A percentile compares a stretch with the other conserved stretches of the same genome.
Conservation (phyloP, 1,140 invertebrate species). For the Laupala kohalensis region DNA sequence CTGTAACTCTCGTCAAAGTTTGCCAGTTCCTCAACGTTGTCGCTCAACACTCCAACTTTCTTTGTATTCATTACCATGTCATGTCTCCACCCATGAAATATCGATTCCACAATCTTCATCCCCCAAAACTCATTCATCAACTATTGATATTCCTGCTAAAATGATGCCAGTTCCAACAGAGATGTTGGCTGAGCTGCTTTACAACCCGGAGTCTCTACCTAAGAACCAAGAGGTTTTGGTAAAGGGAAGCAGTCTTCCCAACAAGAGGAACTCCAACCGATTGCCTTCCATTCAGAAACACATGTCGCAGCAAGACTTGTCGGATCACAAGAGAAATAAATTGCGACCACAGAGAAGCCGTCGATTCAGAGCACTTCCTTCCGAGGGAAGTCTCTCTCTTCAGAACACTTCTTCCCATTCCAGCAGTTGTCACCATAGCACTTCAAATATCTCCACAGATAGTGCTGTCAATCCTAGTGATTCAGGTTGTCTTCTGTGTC, state of each 20-base stretch:
- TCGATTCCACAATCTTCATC: not conserved
- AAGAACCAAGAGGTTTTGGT: not conserved
- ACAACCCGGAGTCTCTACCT: constrained; percentile 24
- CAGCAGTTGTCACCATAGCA: not conserved
- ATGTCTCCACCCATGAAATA: not conserved
- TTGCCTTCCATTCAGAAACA: not conserved
- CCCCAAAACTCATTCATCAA: constrained; percentile 34
- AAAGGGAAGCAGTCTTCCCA: not conserved
- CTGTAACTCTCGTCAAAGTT: not conserved
- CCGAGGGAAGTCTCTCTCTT: not conserved
- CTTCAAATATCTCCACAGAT: not conserved
- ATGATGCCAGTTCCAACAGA: constrained; percentile 32
- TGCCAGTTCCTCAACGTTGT: not conserved
- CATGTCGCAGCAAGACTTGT: not conserved
- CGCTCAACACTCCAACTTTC: not conserved
- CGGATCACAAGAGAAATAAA: not conserved
- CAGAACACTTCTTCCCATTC: not conserved
- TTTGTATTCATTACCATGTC: not conserved
- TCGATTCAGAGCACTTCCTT: not conserved
- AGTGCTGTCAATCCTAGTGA: not conserved
- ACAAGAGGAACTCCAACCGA: not conserved
- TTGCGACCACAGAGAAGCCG: not conserved
- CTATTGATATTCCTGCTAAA: constrained; percentile 34
- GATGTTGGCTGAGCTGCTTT: constrained; percentile 34
- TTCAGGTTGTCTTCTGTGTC: not conserved